Evolutionary conservation across 2,113 vertebrate species (phyloP).

Genomic region (Hylia prasina): DNA sequence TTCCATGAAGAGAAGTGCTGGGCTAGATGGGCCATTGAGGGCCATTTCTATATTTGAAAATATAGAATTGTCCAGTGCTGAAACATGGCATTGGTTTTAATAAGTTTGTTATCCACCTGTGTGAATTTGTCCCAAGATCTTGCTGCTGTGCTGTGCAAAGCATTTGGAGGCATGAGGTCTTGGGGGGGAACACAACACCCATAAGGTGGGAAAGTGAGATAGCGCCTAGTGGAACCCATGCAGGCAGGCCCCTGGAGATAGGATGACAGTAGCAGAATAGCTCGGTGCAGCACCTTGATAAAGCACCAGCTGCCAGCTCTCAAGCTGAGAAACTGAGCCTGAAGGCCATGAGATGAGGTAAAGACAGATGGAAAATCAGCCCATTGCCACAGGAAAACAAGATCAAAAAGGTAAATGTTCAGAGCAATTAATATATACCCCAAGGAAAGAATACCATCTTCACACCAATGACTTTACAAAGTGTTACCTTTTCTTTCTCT

Average conservation of each 20-base stretch:
- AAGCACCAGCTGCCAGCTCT: neutral
- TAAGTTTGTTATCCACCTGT: neutral
- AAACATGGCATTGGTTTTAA: neutral
- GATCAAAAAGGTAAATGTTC: neutral
- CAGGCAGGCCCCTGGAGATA: neutral
- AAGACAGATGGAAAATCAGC: neutral
- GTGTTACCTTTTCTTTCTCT: neutral
- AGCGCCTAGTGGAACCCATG: neutral
- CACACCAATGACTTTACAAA: neutral
- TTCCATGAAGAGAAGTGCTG: neutral
- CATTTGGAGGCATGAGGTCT: neutral
- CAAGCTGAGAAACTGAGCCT: neutral
- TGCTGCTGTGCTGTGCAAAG: neutral
- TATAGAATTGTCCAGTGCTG: neutral
- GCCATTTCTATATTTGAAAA: neutral
- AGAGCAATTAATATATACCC: neutral
- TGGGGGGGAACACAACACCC: neutral
- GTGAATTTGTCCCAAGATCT: neutral
- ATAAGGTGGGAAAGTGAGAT: neutral
- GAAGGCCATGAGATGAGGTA: neutral
- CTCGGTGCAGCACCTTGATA: neutral
- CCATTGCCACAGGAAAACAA: neutral
- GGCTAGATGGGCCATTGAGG: neutral
- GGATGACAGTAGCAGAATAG: neutral
- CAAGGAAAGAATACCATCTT: neutral